phyloP scores from a whole-genome alignment of 2,113 vertebrate species.

The Limnothrissa miodon region DNA sequence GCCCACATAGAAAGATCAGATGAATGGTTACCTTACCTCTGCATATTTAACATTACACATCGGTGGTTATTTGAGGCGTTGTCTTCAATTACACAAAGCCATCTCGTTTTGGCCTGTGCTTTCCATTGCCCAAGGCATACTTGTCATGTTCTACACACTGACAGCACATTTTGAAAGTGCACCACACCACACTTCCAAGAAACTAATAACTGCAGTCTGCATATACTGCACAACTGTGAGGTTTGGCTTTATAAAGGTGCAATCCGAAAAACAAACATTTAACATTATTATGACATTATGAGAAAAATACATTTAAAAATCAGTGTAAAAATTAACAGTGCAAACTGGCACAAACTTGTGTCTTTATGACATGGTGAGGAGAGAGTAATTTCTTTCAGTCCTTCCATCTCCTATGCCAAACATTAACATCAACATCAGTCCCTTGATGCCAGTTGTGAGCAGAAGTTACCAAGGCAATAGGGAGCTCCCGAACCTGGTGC shows the following conservation, averaged over 20 bases:
- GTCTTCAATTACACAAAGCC: background rate
- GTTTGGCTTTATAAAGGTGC: background rate
- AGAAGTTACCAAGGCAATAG: background rate
- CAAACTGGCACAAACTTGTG: background rate
- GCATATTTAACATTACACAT: background rate
- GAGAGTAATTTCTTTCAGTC: background rate
- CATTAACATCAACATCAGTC: background rate
- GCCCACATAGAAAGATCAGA: no score
- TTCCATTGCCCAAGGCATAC: background rate
- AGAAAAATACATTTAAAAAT: no score
- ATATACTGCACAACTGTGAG: background rate
- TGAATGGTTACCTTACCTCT: no score
- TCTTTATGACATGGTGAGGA: background rate
- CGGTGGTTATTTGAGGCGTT: background rate
- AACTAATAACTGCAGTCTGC: background rate
- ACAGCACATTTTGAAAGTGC: background rate
- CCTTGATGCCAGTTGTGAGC: background rate
- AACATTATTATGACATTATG: background rate
- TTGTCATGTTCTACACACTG: background rate
- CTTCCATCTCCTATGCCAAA: background rate
- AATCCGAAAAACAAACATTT: background rate
- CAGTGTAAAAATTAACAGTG: no score
- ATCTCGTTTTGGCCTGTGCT: background rate
- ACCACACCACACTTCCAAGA: background rate
- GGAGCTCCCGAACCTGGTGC: background rate